Conservation (phyloP, 2,797 vertebrate genomes). For the Alfaro cultratus region DNA sequence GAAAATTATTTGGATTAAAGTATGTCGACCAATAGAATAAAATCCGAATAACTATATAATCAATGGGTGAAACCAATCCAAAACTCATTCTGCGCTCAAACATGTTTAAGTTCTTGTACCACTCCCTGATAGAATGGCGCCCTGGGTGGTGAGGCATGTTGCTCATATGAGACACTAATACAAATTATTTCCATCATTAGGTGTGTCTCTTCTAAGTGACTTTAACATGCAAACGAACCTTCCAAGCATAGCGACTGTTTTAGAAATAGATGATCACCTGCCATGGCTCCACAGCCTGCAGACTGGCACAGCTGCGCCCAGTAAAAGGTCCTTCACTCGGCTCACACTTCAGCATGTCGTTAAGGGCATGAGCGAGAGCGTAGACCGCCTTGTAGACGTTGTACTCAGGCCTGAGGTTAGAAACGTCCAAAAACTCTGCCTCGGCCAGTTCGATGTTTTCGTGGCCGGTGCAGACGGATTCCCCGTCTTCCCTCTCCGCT, state of each 20-base stretch:
- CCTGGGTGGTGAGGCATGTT: background rate
- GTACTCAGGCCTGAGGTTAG: conserved; percentile 63
- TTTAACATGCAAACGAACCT: background rate
- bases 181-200: background rate
- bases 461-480: conserved; percentile 55
- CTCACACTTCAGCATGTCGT: conserved; percentile 67
- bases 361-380: conserved; percentile 71
- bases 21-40: background rate
- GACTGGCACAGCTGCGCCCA: conserved; percentile 62
- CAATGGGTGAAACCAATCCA: background rate
- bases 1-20: background rate
- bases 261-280: conserved; percentile 60
- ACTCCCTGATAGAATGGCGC: background rate
- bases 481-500: conserved; percentile 26
- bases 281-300: conserved; percentile 71
- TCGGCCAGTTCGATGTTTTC: conserved; percentile 50
- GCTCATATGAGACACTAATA: background rate
- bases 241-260: background rate
- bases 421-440: conserved; percentile 67
- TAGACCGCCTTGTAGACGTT: conserved; percentile 77
- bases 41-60: background rate
- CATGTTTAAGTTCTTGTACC: background rate
- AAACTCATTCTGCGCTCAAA: background rate
- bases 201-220: background rate
- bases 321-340: conserved; percentile 69